Percentiles rank a stretch among this genome's conserved stretches.
Conservation (phyloP, 2,797 vertebrate genomes). For the Notolepis coatsorum region DNA sequence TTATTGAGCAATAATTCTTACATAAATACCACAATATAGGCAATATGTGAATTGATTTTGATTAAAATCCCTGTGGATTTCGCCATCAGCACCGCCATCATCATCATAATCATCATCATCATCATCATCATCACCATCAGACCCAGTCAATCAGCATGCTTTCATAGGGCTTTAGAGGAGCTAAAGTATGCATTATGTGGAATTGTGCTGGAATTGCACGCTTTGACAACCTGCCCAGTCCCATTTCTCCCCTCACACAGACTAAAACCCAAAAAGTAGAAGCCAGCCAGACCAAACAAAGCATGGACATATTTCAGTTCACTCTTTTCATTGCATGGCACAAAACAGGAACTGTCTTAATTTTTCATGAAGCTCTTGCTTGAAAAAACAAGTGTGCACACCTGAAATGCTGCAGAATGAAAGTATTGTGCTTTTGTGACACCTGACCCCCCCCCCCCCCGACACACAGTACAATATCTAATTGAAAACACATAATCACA, state of each 20-base stretch:
- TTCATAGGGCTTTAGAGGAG: conserved; percentile 9
- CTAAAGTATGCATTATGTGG: conserved; percentile 10
- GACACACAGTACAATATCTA: not conserved
- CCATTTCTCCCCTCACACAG: conserved; percentile 28
- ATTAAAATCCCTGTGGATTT: not conserved
- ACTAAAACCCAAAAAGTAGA: conserved; percentile 7
- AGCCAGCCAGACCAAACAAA: conserved; percentile 51
- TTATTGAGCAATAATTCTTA: no score
- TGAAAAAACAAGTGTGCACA: not conserved
- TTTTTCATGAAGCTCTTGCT: conserved; percentile 20
- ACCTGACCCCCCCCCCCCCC: no score
- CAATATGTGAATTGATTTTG: no score
- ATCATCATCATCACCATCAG: not conserved
- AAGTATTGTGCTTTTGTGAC: no score
- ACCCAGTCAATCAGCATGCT: not conserved
- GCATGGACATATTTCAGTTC: conserved; percentile 49
- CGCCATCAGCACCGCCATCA: no score
- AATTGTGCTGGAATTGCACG: conserved; percentile 14
- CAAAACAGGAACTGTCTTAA: not conserved
- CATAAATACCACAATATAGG: no score
- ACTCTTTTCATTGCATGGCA: conserved; percentile 11
- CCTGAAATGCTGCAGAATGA: not conserved
- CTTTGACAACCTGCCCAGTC: conserved; percentile 29
- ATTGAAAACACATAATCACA: not conserved
- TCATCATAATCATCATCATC: no score